phyloP scores from a whole-genome alignment of 2,113 vertebrate genomes.

The Anguilla japonica region DNA sequence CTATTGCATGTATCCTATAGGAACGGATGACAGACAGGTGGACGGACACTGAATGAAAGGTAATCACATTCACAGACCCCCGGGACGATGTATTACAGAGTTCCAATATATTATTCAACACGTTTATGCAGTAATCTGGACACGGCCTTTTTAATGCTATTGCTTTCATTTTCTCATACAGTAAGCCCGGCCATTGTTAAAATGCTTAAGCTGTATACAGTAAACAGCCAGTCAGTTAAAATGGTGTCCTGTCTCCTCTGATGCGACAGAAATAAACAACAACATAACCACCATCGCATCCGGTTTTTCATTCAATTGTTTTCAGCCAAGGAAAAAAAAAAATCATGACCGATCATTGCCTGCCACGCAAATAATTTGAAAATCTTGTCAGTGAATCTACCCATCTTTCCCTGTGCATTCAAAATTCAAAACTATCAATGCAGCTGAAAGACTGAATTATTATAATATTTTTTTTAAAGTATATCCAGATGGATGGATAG shows the following conservation, averaged over 20 bases:
- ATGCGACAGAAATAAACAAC: neutral
- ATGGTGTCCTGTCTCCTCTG: neutral
- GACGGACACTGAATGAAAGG: neutral
- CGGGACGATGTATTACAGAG: neutral
- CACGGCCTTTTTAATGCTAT: neutral
- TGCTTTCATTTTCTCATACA: neutral
- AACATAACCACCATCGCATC: neutral
- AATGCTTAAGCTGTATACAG: neutral
- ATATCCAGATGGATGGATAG: neutral
- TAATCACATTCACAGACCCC: neutral
- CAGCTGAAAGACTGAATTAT: neutral
- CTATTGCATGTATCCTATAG: neutral
- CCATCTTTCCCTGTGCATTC: neutral
- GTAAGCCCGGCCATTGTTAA: neutral
- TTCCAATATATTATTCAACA: slow-evolving; percentile 10
- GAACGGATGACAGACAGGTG: slow-evolving; percentile 1
- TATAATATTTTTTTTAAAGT: neutral
- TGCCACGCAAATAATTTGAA: neutral
- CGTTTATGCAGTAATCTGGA: neutral
- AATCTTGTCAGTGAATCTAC: neutral
- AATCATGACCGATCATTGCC: neutral
- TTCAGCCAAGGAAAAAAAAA: neutral
- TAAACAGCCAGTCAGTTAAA: neutral
- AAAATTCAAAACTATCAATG: neutral
- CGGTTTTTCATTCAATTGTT: too few species aligned